Evolutionary conservation across 2,888 invertebrate species (phyloP).

Genomic region (Lasioglossum figueresi): DNA sequence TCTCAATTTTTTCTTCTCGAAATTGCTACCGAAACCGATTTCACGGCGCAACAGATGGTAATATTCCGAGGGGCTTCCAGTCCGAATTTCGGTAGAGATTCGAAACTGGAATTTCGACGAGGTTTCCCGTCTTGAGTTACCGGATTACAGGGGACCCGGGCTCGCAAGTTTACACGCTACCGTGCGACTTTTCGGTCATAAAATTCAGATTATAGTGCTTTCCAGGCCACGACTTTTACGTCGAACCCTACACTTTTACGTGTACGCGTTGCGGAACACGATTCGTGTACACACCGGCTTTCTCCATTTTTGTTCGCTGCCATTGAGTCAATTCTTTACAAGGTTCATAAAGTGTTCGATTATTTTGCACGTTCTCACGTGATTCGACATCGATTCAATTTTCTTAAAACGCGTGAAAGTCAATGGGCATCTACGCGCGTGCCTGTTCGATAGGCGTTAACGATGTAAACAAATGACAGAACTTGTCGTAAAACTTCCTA

Average conservation of each 20-base stretch:
- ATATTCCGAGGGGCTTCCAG: slow-evolving; percentile 45
- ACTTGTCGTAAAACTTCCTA: background rate
- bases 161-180: slow-evolving; percentile 19
- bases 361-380: background rate
- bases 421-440: background rate
- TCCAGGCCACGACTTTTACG: slow-evolving; percentile 8
- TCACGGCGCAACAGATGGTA: slow-evolving; percentile 47
- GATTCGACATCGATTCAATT: background rate
- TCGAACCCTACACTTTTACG: background rate
- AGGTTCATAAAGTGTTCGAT: background rate
- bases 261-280: background rate
- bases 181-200: slow-evolving; percentile 34
- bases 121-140: slow-evolving; percentile 72
- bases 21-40: slow-evolving; percentile 37
- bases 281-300: background rate
- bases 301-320: background rate
- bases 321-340: slow-evolving; percentile 4
- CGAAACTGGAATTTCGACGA: slow-evolving; percentile 42
- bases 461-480: background rate
- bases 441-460: background rate
- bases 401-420: background rate
- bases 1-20: background rate
- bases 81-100: slow-evolving; percentile 63
- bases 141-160: slow-evolving; percentile 46
- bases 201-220: slow-evolving; percentile 39